These are phyloP conservation scores for Lagria hirta DNA, from an alignment of 2,888 invertebrate species.

Conservation along the genomic window DNA sequence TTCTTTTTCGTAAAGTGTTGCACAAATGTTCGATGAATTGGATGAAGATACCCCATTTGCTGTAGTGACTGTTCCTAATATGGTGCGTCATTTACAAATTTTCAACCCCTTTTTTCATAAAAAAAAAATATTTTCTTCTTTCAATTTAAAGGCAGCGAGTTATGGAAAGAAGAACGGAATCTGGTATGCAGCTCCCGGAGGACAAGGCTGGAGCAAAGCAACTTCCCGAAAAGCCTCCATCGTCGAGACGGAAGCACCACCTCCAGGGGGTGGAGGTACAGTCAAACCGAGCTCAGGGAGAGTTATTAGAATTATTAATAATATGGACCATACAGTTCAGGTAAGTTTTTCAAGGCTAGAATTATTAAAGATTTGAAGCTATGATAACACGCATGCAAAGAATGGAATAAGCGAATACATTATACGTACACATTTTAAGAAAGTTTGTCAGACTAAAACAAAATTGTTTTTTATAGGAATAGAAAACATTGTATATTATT, in stretches of 20 bases:
- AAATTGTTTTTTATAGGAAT: no score
- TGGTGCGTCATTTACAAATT: no score
- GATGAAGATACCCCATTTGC: constrained; percentile 70
- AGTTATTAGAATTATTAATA: constrained; percentile 91
- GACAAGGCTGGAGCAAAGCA: constrained; percentile 66
- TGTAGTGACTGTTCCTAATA: constrained; percentile 67
- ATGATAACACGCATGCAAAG: constrained; percentile 13
- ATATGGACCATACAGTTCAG: constrained; percentile 75
- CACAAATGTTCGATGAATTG: constrained; percentile 47
- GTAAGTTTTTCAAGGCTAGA: constrained; percentile 10
- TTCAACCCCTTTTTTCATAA: no score
- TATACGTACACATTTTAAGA: no score
- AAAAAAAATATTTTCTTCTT: constrained; percentile 4
- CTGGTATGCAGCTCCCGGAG: constrained; percentile 72
- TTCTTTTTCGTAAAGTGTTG: constrained; percentile 10
- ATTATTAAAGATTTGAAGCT: constrained; percentile 22
- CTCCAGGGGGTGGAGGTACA: constrained; percentile 62
- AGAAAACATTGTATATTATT: no score
- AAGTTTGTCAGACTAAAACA: no score
- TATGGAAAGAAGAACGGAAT: constrained; percentile 90
- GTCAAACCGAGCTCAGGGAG: constrained; percentile 80
- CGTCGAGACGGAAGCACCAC: constrained; percentile 77
- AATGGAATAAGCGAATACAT: background rate
- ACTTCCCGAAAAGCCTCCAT: constrained; percentile 79
- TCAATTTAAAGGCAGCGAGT: constrained; percentile 71